These are phyloP conservation scores for Limenitis camilla DNA, from an alignment of 2,888 invertebrate genomes.

Conservation along the genomic window DNA sequence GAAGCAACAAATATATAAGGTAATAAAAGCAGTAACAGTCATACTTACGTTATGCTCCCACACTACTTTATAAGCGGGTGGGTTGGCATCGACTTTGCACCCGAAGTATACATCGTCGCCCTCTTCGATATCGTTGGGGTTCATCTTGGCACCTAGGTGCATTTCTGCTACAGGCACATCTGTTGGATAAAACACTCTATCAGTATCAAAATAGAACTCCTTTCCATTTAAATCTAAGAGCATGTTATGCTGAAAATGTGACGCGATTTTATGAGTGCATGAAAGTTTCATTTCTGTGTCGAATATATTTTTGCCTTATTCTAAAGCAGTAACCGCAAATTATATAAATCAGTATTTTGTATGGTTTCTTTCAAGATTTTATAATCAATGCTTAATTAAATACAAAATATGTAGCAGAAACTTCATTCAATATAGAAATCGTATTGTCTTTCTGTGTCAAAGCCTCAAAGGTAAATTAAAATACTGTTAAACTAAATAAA, in stretches of 20 bases:
- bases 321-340: slow-evolving; percentile 7
- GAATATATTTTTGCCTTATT: slow-evolving; percentile 12
- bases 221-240: slow-evolving; percentile 10
- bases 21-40: slow-evolving; percentile 10
- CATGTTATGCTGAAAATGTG: slow-evolving; percentile 15
- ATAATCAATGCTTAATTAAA: too few relatives aligned
- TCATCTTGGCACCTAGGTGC: slow-evolving; percentile 61
- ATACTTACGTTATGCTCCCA: slow-evolving; percentile 71
- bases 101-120: slow-evolving; percentile 70
- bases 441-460: too few relatives aligned
- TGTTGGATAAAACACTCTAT: slow-evolving; percentile 33
- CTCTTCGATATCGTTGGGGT: slow-evolving; percentile 71
- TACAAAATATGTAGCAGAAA: too few relatives aligned
- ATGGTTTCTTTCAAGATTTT: too few relatives aligned
- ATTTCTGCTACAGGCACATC: slow-evolving; percentile 62
- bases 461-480: too few relatives aligned
- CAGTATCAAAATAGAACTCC: slow-evolving; percentile 16
- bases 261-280: slow-evolving; percentile 13
- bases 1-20: slow-evolving; percentile 9
- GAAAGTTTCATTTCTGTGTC: slow-evolving; percentile 15
- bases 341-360: slow-evolving; percentile 2
- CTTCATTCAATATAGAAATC: too few relatives aligned
- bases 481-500: too few relatives aligned
- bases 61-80: slow-evolving; percentile 68
- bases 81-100: slow-evolving; percentile 67